phyloP scores from a whole-genome alignment of 2,113 vertebrate genomes.

The Paratilapia polleni region DNA sequence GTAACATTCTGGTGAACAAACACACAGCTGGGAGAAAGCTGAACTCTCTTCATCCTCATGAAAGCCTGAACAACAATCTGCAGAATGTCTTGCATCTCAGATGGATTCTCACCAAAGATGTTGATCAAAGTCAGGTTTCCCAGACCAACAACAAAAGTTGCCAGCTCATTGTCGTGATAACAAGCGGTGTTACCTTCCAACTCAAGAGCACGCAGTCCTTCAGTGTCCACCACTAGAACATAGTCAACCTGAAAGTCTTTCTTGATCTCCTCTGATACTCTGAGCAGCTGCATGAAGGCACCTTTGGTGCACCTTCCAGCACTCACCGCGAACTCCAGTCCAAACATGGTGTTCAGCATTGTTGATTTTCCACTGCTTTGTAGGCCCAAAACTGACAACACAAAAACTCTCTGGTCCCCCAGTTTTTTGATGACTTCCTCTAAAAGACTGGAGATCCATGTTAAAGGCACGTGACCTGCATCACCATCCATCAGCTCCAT shows the following conservation, averaged over 20 bases:
- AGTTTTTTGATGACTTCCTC: not conserved
- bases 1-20: slow-evolving; percentile 65
- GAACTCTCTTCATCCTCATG: slow-evolving; percentile 57
- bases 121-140: slow-evolving; percentile 64
- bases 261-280: slow-evolving; percentile 47
- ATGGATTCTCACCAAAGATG: slow-evolving; percentile 58
- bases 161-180: slow-evolving; percentile 56
- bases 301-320: slow-evolving; percentile 66
- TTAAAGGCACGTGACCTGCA: not conserved
- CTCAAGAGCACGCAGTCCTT: slow-evolving; percentile 54
- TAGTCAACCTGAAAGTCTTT: slow-evolving; percentile 32
- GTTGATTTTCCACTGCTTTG: slow-evolving; percentile 75
- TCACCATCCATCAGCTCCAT: not conserved
- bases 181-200: slow-evolving; percentile 7
- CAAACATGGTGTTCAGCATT: slow-evolving; percentile 8
- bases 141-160: slow-evolving; percentile 58
- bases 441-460: not conserved
- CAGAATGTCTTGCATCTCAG: slow-evolving; percentile 61
- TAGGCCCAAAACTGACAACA: slow-evolving; percentile 82
- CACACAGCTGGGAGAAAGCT: slow-evolving; percentile 24
- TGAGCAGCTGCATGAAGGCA: slow-evolving; percentile 76
- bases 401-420: slow-evolving; percentile 33
- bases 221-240: slow-evolving; percentile 60
- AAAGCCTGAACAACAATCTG: slow-evolving; percentile 66
- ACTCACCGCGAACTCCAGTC: not conserved